A percentile compares a stretch with the other conserved stretches of the same genome.
phyloP scores from a whole-genome alignment of 2,888 invertebrate species.

The Tuta absoluta region DNA sequence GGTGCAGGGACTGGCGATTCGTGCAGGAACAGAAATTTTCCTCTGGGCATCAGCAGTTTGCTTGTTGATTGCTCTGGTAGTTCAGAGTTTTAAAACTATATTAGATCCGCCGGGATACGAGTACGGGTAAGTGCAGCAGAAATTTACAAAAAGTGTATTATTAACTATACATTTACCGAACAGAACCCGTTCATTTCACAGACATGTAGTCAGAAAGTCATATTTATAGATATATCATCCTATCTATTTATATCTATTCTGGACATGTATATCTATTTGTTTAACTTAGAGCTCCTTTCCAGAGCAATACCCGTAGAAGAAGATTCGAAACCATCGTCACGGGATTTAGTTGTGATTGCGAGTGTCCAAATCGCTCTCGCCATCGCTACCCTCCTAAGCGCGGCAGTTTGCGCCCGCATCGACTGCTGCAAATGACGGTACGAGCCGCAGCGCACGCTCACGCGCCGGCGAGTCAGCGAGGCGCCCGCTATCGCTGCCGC shows the following conservation, averaged over 20 bases:
- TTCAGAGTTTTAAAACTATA: conserved; percentile 79
- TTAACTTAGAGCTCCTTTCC: conserved; percentile 47
- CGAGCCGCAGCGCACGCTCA: conserved; percentile 67
- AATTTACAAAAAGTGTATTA: no score
- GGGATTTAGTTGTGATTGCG: conserved; percentile 74
- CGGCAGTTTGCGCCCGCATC: conserved; percentile 78
- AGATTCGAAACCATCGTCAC: conserved; percentile 65
- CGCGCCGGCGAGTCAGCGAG: conserved; percentile 65
- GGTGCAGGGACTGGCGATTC: conserved; percentile 57
- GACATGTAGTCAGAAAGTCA: no score
- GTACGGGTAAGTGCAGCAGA: conserved; percentile 46
- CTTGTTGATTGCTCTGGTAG: conserved; percentile 75
- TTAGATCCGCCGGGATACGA: conserved; percentile 63
- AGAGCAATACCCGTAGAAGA: conserved; percentile 67
- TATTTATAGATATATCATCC: no score
- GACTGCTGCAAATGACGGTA: conserved; percentile 73
- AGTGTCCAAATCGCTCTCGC: conserved; percentile 76
- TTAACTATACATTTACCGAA: no score
- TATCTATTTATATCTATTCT: no score
- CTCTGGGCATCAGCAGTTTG: conserved; percentile 82
- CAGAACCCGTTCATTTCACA: no score
- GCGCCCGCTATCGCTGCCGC: conserved; percentile 48
- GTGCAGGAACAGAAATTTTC: conserved; percentile 62
- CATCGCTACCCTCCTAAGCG: conserved; percentile 73
- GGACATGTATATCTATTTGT: no score